Evolutionary conservation across 2,888 invertebrate species (phyloP), one percentile per base, ranked within the genome.

Genomic region (Parthenolecanium corni): DNA sequence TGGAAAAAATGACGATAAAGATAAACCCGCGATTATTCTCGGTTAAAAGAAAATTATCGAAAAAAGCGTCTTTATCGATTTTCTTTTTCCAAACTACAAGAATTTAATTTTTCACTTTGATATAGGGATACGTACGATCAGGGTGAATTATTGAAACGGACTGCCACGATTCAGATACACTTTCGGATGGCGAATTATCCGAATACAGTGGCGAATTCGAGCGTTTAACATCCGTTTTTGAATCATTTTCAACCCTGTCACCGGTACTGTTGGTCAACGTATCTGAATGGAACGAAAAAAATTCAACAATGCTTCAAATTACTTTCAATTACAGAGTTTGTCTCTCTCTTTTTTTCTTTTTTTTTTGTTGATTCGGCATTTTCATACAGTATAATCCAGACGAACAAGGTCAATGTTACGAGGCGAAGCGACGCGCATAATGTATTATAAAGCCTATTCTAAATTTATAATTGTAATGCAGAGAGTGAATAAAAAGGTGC

Each of bases 181-280:
- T 49, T 36, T 49, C 38, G 12, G 49, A 21, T 36, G 20, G n/a
- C 3, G 36, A 20, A 21, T 38, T 49, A 20, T 51, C 51, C 58
- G 49, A 49, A 38, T 58, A 58, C 5, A 47, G 31, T 6, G 58
- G 40, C 3, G 58, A 58, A 14, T 25, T 38, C 0, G 58, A 38
- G 36, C 23, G 25, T 20, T 36, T 49, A 46, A 21, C 47, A 25
- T 58, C 38, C 14, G 49, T 12, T 36, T 44, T 31, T n/a, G 51
- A 18, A 18, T 58, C 23, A 58, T 58, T 18, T 47, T 58, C 47
- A 4, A n/a, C 38, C 9, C 47, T 47, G 23, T 25, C 16, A 31
- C 25, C 38, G 21, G 21, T 18, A 58, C 24, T 58, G 36, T 49
- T 51, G 3, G 18, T 36, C 21, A 49, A 46, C 12, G 36, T 18